Percentiles rank a stretch among this genome's conserved stretches.
Evolutionary conservation across 2,888 invertebrate genomes (phyloP).

Genomic region (Archaeoteleia sp.): DNA sequence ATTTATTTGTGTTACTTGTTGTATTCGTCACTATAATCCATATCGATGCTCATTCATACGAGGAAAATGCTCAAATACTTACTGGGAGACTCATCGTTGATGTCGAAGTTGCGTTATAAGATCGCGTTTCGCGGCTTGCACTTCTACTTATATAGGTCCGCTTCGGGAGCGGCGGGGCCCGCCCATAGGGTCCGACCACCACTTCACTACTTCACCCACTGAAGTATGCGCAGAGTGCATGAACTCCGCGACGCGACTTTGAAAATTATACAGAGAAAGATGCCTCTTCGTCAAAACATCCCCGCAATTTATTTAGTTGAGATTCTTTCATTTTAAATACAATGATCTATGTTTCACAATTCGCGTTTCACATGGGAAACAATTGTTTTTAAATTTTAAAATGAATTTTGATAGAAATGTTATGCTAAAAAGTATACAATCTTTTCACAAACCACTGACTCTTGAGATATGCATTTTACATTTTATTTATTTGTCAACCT

Average conservation of each 20-base stretch:
- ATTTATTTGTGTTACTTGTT: too few species aligned
- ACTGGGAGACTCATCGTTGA: slow-evolving; percentile 67
- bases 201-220: slow-evolving; percentile 53
- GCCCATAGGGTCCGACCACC: slow-evolving; percentile 73
- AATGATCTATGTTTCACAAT: too few species aligned
- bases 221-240: slow-evolving; percentile 45
- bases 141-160: slow-evolving; percentile 72
- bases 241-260: slow-evolving; percentile 57
- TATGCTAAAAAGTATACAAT: too few species aligned
- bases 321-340: slow-evolving; percentile 24
- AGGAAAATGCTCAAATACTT: slow-evolving; percentile 56
- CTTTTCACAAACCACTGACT: too few species aligned
- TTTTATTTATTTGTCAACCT: too few species aligned
- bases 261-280: slow-evolving; percentile 53
- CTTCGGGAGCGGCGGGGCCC: slow-evolving; percentile 72
- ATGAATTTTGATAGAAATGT: too few species aligned
- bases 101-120: slow-evolving; percentile 68
- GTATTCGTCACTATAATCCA: too few species aligned
- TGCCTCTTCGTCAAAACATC: slow-evolving; percentile 40
- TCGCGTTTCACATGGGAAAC: too few species aligned
- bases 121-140: slow-evolving; percentile 66
- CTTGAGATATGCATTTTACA: too few species aligned
- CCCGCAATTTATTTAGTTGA: slow-evolving; percentile 1
- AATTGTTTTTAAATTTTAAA: too few species aligned
- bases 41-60: too few species aligned